Percentiles rank a stretch among this genome's conserved stretches.
Evolutionary conservation across 2,797 vertebrate species (phyloP).

Genomic region (Strix occidentalis): DNA sequence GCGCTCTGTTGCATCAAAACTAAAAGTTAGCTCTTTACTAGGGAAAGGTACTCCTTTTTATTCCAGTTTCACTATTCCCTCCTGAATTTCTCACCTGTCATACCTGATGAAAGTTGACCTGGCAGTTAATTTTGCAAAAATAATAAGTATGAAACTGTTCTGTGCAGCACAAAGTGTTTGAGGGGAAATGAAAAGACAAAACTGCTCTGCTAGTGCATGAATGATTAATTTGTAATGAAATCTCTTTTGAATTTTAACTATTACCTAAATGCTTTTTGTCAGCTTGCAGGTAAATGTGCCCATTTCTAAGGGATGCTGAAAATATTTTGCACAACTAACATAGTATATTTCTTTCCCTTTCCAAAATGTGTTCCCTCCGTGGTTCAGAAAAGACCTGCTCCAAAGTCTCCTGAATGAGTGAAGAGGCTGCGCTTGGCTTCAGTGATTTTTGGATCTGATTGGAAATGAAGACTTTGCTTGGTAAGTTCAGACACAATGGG

Average conservation of each 20-base stretch:
- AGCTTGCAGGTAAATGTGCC: neutral
- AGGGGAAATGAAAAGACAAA: neutral
- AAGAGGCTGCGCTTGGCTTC: neutral
- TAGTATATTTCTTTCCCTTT: neutral
- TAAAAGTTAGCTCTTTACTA: neutral
- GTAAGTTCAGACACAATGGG: neutral
- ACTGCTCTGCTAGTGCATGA: neutral
- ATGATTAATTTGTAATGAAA: neutral
- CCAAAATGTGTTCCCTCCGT: neutral
- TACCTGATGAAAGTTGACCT: neutral
- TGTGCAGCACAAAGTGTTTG: neutral
- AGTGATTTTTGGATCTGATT: neutral
- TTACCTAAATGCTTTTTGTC: neutral
- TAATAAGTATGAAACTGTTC: neutral
- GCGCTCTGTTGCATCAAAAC: neutral
- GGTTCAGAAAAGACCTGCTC: neutral
- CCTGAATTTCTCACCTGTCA: neutral
- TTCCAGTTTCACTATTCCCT: neutral
- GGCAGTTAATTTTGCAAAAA: neutral
- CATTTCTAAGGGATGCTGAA: neutral
- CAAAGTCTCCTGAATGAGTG: neutral
- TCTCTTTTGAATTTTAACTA: neutral
- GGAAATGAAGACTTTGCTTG: constrained; percentile 4
- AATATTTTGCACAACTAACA: neutral
- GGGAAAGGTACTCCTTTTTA: neutral